phyloP scores from a whole-genome alignment of 2,888 invertebrate species.

The Drosophila imparisetae region DNA sequence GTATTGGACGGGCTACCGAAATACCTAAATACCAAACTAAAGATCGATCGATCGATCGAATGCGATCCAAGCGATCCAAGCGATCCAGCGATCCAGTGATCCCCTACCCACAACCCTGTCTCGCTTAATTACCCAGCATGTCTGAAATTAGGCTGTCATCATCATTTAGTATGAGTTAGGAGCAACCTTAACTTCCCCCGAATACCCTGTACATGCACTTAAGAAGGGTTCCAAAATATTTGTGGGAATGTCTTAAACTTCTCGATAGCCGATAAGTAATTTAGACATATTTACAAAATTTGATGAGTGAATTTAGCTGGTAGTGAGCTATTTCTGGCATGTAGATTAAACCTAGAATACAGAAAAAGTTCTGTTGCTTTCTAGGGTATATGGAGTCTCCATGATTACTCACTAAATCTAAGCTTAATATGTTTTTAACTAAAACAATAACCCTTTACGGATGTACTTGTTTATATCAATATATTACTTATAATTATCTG shows the following conservation, averaged over 20 bases:
- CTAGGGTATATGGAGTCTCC: not conserved
- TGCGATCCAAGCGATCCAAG: constrained; percentile 8
- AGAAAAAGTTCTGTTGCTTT: not conserved
- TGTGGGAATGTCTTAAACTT: constrained; percentile 9
- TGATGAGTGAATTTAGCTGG: not conserved
- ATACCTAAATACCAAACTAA: constrained; percentile 38
- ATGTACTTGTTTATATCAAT: not conserved
- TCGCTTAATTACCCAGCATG: constrained; percentile 56
- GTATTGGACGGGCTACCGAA: constrained; percentile 44
- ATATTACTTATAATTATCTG: not conserved
- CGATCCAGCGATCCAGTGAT: constrained; percentile 6
- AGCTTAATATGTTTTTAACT: not conserved
- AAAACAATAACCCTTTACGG: not conserved
- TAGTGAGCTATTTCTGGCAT: not conserved
- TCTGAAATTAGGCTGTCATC: constrained; percentile 78
- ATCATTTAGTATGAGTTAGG: constrained; percentile 60
- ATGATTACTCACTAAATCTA: not conserved
- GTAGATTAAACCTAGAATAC: not conserved
- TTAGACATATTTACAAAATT: not conserved
- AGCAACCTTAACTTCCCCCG: constrained; percentile 3
- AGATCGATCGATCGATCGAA: constrained; percentile 27
- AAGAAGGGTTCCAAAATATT: constrained; percentile 2
- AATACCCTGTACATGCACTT: constrained; percentile 2
- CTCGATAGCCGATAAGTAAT: not conserved
- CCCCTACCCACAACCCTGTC: constrained; percentile 36